These are phyloP conservation scores for Brachionus rotundiformis DNA, from an alignment of 1,140 invertebrate genomes.

Conservation along the genomic window DNA sequence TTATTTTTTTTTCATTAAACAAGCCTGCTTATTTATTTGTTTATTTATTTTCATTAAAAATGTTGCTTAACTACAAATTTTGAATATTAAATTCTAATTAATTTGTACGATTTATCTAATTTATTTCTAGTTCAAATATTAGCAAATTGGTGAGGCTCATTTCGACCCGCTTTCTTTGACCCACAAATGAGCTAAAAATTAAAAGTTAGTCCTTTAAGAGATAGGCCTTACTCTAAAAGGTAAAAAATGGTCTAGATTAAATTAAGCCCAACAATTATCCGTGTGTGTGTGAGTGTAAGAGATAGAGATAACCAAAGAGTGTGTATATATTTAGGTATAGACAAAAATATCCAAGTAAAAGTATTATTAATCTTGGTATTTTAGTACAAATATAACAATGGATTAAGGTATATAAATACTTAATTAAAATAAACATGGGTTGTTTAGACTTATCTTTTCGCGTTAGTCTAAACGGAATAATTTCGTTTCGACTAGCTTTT, in stretches of 20 bases:
- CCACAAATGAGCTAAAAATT: not conserved
- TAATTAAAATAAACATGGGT: conserved; percentile 46
- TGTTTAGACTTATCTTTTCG: conserved; percentile 40
- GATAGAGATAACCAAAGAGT: not conserved
- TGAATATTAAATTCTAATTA: not conserved
- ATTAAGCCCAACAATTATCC: conserved; percentile 1
- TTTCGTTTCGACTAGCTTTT: not conserved
- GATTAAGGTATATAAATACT: conserved; percentile 47
- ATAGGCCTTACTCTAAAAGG: not conserved
- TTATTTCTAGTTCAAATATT: not conserved
- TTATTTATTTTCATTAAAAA: not conserved
- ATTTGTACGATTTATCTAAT: not conserved
- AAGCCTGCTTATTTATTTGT: not conserved
- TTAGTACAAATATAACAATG: conserved; percentile 46
- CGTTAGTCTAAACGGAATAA: conserved; percentile 4
- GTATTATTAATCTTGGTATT: conserved; percentile 41
- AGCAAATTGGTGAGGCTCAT: not conserved
- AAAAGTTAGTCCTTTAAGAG: conserved; percentile 12
- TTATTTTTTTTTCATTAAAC: not conserved
- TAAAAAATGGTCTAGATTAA: conserved; percentile 34
- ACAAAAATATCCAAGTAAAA: conserved; percentile 33
- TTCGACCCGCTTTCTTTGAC: not conserved
- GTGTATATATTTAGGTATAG: conserved; percentile 10
- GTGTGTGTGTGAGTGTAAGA: not conserved
- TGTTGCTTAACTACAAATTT: not conserved